Evolutionary conservation across 2,113 vertebrate genomes (phyloP).

Genomic region (Callionymus lyra): DNA sequence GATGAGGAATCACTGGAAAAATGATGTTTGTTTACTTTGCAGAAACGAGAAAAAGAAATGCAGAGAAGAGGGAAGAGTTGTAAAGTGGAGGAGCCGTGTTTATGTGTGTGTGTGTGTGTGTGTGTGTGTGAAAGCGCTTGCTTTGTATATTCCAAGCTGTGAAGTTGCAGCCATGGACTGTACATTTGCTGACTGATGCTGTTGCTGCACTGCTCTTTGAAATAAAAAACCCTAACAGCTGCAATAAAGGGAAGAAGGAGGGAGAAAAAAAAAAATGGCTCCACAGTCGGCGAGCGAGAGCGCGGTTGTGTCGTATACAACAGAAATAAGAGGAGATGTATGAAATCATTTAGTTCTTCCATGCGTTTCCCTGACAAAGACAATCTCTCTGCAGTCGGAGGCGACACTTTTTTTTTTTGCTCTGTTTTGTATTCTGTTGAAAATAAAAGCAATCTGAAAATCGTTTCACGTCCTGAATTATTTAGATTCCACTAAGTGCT

Average conservation of each 20-base stretch:
- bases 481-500: conserved; percentile 68
- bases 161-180: conserved; percentile 43
- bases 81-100: conserved; percentile 26
- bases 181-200: conserved; percentile 58
- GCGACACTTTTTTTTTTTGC: conserved; percentile 12
- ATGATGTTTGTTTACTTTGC: conserved; percentile 96
- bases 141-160: conserved; percentile 46
- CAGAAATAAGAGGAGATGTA: conserved; percentile 36
- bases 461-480: conserved; percentile 63
- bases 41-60: conserved; percentile 38
- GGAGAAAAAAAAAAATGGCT: conserved; percentile 15
- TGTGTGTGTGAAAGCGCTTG: conserved; percentile 22
- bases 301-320: conserved; percentile 6
- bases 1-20: conserved; percentile 89
- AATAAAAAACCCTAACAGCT: conserved; percentile 21
- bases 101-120: neutral
- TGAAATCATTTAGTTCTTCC: conserved; percentile 47
- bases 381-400: conserved; percentile 34
- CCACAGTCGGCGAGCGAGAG: conserved; percentile 2
- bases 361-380: conserved; percentile 33
- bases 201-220: conserved; percentile 31
- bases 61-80: conserved; percentile 39
- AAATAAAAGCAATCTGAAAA: conserved; percentile 68
- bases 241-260: conserved; percentile 17
- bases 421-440: conserved; percentile 54